Evolutionary conservation across 2,888 invertebrate species (phyloP).

Genomic region (Alcis repandata): DNA sequence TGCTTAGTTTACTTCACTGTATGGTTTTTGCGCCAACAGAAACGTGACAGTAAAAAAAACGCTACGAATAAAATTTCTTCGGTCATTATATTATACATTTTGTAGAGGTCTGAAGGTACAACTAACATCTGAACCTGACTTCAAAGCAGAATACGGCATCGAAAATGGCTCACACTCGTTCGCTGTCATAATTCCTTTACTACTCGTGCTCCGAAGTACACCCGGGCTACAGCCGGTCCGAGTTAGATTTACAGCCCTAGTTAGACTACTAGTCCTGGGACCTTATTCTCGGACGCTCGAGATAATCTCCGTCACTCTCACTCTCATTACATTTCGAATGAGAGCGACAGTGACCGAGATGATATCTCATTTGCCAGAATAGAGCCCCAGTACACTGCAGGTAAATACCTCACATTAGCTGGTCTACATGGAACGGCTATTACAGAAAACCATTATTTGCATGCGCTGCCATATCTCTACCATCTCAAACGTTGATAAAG

Average conservation of each 20-base stretch:
- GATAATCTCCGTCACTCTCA: too few species aligned
- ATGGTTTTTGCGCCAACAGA: too few species aligned
- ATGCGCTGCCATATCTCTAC: slow-evolving; percentile 26
- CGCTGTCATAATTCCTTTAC: background rate
- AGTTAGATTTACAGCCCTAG: slow-evolving; percentile 32
- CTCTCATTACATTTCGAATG: too few species aligned
- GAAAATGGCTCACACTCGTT: background rate
- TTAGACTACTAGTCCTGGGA: slow-evolving; percentile 16
- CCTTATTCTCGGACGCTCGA: too few species aligned
- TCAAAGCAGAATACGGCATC: background rate
- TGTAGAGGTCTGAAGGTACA: too few species aligned
- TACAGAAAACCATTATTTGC: slow-evolving; percentile 28
- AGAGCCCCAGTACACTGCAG: background rate
- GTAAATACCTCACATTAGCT: slow-evolving; percentile 19
- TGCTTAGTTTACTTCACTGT: too few species aligned
- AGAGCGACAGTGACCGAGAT: too few species aligned
- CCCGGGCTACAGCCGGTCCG: slow-evolving; percentile 15
- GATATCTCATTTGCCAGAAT: too few species aligned
- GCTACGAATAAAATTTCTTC: too few species aligned
- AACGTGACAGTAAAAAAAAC: too few species aligned
- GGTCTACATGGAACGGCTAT: slow-evolving; percentile 31
- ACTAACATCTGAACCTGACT: too few species aligned
- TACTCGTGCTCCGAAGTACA: background rate
- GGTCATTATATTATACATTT: too few species aligned
- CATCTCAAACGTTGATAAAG: slow-evolving; percentile 3